Evolutionary conservation across 2,113 vertebrate species (phyloP).

Genomic region (Nycticebus coucang): DNA sequence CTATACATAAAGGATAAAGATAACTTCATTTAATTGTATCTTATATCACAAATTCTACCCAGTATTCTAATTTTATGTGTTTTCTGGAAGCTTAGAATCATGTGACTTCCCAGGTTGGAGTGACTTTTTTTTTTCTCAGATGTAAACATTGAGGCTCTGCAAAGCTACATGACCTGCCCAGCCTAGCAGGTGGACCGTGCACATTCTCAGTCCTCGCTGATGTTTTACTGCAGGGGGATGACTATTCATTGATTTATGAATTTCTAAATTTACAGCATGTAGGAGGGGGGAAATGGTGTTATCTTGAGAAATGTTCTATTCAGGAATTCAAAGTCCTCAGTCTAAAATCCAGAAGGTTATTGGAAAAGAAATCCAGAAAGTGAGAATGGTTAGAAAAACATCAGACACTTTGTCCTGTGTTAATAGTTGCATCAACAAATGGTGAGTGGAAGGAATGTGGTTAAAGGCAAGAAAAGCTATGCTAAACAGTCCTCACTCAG

Average conservation of each 20-base stretch:
- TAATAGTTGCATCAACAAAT: slow-evolving; percentile 67
- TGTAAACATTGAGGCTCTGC: not conserved
- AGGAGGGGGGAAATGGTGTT: not conserved
- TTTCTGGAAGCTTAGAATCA: not conserved
- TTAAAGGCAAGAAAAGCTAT: slow-evolving; percentile 55
- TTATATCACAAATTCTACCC: slow-evolving; percentile 22
- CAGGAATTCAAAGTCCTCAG: slow-evolving; percentile 47
- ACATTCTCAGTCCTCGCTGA: not conserved
- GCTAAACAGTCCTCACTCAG: slow-evolving; percentile 1
- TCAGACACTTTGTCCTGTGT: slow-evolving; percentile 54
- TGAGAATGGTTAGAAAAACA: slow-evolving; percentile 65
- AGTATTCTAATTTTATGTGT: not conserved
- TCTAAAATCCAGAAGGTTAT: slow-evolving; percentile 71
- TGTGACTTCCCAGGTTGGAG: not conserved
- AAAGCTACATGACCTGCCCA: not conserved
- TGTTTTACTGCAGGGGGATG: not conserved
- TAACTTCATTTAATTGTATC: not conserved
- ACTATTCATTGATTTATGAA: slow-evolving; percentile 8
- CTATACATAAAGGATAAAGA: not conserved
- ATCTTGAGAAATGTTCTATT: slow-evolving; percentile 63
- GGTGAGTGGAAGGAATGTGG: slow-evolving; percentile 70
- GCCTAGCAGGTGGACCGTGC: not conserved
- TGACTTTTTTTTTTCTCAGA: slow-evolving; percentile 36
- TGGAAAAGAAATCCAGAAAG: slow-evolving; percentile 65
- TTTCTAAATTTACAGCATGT: not conserved